Evolutionary conservation across 1,140 invertebrate species (phyloP).

Genomic region (Trichogramma pretiosum): DNA sequence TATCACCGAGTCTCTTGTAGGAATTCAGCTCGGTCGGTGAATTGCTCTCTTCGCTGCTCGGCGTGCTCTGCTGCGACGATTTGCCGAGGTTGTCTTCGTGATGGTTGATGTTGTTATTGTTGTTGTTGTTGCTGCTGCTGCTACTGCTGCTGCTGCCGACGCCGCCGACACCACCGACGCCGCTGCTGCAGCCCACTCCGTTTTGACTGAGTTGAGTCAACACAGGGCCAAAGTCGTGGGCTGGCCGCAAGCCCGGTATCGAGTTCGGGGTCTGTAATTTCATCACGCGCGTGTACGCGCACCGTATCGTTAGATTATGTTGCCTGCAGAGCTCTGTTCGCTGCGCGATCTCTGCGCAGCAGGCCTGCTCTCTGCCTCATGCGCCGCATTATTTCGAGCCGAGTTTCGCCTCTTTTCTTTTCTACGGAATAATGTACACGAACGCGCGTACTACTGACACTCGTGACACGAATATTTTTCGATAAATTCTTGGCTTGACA

Average conservation of each 20-base stretch:
- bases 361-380: too few species aligned
- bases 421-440: too few species aligned
- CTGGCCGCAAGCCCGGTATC: conserved; percentile 47
- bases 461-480: too few species aligned
- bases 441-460: too few species aligned
- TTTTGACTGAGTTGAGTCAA: too few species aligned
- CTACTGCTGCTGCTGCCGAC: conserved; percentile 25
- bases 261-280: conserved; percentile 43
- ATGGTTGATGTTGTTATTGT: background rate
- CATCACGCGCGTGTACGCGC: too few species aligned
- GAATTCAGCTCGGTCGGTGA: conserved; percentile 82
- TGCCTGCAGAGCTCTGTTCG: too few species aligned
- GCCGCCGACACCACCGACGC: background rate
- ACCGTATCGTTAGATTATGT: too few species aligned
- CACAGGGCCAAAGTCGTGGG: conserved; percentile 45
- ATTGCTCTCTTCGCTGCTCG: conserved; percentile 76
- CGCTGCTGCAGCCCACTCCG: conserved; percentile 18
- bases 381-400: too few species aligned
- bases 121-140: conserved; percentile 33
- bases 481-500: too few species aligned
- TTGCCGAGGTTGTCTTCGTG: background rate
- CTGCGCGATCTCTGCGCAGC: too few species aligned
- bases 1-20: conserved; percentile 70
- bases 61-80: conserved; percentile 53
- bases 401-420: too few species aligned